Evolutionary conservation across 2,797 vertebrate species (phyloP).

Genomic region (Sebastes nivosus): DNA sequence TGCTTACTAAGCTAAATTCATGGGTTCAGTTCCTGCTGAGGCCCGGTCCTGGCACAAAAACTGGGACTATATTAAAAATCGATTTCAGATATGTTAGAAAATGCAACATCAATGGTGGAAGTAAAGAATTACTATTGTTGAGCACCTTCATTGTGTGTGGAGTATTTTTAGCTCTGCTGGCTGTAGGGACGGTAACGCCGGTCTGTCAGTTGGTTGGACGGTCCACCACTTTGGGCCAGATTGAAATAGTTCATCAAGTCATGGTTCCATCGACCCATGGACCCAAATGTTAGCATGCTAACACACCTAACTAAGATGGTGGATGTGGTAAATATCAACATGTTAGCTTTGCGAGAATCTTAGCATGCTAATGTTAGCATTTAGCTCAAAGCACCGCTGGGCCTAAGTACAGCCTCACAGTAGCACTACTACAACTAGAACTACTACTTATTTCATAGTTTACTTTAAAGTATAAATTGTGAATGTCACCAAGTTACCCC

Average conservation of each 20-base stretch:
- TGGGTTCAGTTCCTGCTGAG: conserved; percentile 42
- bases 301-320: no score
- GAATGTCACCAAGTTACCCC: no score
- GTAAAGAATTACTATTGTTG: background rate
- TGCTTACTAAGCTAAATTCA: conserved; percentile 59
- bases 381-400: no score
- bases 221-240: background rate
- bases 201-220: background rate
- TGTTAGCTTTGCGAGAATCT: background rate
- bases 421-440: no score
- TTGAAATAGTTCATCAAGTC: background rate
- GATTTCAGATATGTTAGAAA: conserved; percentile 28
- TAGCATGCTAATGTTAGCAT: background rate
- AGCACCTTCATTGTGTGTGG: background rate
- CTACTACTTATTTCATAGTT: no score
- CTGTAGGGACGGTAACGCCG: background rate
- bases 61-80: conserved; percentile 32
- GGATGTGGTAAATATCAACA: no score
- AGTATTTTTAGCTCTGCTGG: background rate
- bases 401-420: no score
- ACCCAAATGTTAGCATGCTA: no score
- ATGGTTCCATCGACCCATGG: background rate
- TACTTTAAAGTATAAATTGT: no score
- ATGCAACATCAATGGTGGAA: background rate
- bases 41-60: conserved; percentile 7